Conservation (phyloP, 2,113 vertebrate species). For the Elaphurus davidianus region DNA sequence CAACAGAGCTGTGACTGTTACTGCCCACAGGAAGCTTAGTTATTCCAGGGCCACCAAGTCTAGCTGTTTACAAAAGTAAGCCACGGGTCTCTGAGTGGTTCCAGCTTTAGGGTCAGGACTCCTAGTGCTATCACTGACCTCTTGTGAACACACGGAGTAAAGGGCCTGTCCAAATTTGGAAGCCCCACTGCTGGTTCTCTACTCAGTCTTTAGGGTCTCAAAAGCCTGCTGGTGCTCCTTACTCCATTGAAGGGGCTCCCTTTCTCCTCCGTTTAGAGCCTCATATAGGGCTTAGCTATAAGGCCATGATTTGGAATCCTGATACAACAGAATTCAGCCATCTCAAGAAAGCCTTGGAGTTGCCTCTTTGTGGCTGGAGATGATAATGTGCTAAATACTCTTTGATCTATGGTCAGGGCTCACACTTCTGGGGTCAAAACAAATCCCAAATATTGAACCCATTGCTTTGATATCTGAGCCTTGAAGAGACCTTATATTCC, state of each 20-base stretch:
- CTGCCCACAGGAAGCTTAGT: background rate
- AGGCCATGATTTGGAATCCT: background rate
- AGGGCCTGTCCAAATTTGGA: background rate
- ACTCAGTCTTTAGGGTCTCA: background rate
- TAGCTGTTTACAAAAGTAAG: background rate
- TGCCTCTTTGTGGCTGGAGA: background rate
- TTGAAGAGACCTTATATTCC: background rate
- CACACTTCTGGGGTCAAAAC: background rate
- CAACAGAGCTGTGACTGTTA: background rate
- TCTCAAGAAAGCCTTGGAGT: background rate
- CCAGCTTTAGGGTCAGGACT: background rate
- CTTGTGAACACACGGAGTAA: background rate
- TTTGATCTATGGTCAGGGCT: background rate
- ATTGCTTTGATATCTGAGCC: background rate
- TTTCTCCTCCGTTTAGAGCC: background rate
- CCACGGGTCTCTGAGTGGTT: background rate
- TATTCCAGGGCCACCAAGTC: background rate
- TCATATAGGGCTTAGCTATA: background rate
- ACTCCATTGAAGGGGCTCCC: background rate
- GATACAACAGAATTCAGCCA: background rate
- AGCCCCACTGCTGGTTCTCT: background rate
- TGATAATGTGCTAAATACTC: background rate
- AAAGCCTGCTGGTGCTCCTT: background rate
- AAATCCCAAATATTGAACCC: background rate
- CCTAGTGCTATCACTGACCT: background rate